These are phyloP conservation scores for Astur gentilis DNA, from an alignment of 2,113 vertebrate species.

Conservation along the genomic window DNA sequence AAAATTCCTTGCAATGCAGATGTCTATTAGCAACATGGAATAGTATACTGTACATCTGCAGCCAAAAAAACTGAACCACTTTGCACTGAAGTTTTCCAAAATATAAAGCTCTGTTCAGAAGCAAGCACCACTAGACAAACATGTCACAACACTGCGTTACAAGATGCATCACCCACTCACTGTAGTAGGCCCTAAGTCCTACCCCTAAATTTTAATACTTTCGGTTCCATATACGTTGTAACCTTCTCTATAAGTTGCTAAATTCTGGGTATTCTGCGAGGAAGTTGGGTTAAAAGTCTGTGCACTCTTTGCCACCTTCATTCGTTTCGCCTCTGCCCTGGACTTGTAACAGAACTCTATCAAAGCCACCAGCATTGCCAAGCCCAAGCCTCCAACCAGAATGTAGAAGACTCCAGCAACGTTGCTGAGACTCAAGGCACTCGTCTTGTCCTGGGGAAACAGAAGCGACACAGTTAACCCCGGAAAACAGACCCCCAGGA, in stretches of 20 bases:
- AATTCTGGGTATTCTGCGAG: constrained; percentile 99
- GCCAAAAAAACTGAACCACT: constrained; percentile 89
- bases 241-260: constrained; percentile 99
- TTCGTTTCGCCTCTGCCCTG: constrained; percentile 98
- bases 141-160: constrained; percentile 86
- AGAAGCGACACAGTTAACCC: constrained; percentile 67
- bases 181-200: constrained; percentile 94
- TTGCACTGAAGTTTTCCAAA: constrained; percentile 78
- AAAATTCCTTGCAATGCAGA: constrained; percentile 86
- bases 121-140: constrained; percentile 90
- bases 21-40: constrained; percentile 87
- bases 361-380: constrained; percentile 99
- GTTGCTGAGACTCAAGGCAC: constrained; percentile 99
- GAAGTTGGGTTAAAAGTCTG: constrained; percentile 99
- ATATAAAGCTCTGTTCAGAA: constrained; percentile 78
- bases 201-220: constrained; percentile 99
- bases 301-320: constrained; percentile 97
- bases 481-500: neutral
- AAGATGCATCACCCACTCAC: constrained; percentile 90
- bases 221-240: constrained; percentile 99
- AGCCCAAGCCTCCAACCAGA: constrained; percentile 97
- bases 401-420: constrained; percentile 99
- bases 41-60: constrained; percentile 83
- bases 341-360: constrained; percentile 99
- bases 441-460: constrained; percentile 94